These are phyloP conservation scores for Saccostrea cuccullata DNA, from an alignment of 1,140 invertebrate genomes.

Conservation along the genomic window DNA sequence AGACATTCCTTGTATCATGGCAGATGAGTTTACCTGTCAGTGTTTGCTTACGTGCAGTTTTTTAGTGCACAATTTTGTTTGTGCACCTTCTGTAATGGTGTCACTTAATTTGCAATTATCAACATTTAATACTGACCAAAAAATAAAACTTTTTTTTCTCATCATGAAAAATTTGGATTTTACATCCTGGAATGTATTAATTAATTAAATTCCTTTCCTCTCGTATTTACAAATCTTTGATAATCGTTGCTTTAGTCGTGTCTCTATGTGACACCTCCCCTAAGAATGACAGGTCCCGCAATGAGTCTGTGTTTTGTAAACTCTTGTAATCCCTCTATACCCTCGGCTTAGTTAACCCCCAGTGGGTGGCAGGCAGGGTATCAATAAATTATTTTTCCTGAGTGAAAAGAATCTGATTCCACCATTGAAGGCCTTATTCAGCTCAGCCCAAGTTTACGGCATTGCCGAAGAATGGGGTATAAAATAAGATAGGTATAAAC, in stretches of 20 bases:
- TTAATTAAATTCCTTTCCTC: neutral
- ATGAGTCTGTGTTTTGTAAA: conserved; percentile 10
- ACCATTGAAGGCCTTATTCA: neutral
- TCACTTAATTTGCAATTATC: neutral
- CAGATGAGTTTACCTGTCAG: neutral
- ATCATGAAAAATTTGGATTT: neutral
- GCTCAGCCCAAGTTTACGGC: neutral
- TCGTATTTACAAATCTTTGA: neutral
- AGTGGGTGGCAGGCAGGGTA: conserved; percentile 28
- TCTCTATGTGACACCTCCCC: neutral
- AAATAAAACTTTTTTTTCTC: neutral
- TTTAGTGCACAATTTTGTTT: neutral
- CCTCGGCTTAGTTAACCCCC: conserved; percentile 3
- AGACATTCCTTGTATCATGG: neutral
- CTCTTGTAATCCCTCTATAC: neutral
- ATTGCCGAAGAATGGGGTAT: neutral
- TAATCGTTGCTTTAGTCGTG: neutral
- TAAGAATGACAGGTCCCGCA: neutral
- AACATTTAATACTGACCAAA: neutral
- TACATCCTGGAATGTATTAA: neutral
- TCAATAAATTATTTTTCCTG: conserved; percentile 16
- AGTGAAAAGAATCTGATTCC: conserved; percentile 1
- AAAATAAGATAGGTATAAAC: conserved; percentile 5
- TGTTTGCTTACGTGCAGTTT: neutral
- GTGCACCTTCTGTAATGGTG: neutral